A percentile compares a stretch with the other conserved stretches of the same genome.
Evolutionary conservation across 2,888 invertebrate genomes (phyloP).

Genomic region (Neoaliturus tenellus): DNA sequence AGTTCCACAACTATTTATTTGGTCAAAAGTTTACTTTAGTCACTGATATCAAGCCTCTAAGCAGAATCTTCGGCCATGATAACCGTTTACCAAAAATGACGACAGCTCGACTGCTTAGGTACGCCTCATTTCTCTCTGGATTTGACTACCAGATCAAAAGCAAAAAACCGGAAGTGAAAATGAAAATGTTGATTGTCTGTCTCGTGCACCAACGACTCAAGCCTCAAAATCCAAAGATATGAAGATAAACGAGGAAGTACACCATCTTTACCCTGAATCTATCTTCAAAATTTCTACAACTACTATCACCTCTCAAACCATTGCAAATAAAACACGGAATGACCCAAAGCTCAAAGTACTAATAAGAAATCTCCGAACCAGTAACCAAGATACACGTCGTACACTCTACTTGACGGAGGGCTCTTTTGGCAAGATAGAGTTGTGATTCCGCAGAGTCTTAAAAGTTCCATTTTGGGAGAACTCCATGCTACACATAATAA

Average conservation of each 20-base stretch:
- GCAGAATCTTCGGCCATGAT: constrained; percentile 54
- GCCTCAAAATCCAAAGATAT: constrained; percentile 57
- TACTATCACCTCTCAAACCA: background rate
- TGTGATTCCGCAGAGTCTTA: too few relatives aligned
- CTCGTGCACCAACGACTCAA: too few relatives aligned
- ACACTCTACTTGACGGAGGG: too few relatives aligned
- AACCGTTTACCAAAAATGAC: constrained; percentile 4
- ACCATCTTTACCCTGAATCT: too few relatives aligned
- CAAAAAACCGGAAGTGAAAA: constrained; percentile 58
- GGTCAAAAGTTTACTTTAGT: constrained; percentile 53
- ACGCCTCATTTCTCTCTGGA: constrained; percentile 57
- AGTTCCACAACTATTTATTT: constrained; percentile 58
- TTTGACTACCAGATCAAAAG: constrained; percentile 60
- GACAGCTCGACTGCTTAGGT: constrained; percentile 47
- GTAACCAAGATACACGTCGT: too few relatives aligned
- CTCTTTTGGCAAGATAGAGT: too few relatives aligned
- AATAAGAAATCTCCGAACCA: too few relatives aligned
- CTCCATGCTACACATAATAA: too few relatives aligned
- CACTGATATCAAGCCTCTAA: constrained; percentile 57
- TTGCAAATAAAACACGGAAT: background rate
- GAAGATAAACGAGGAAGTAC: too few relatives aligned
- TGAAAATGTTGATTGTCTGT: constrained; percentile 61
- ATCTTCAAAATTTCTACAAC: constrained; percentile 51
- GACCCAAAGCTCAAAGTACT: too few relatives aligned
- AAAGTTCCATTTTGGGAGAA: too few relatives aligned